Evolutionary conservation across 2,797 vertebrate genomes (phyloP), one percentile per base, ranked within the genome.

Genomic region (Poeciliopsis presidionis): DNA sequence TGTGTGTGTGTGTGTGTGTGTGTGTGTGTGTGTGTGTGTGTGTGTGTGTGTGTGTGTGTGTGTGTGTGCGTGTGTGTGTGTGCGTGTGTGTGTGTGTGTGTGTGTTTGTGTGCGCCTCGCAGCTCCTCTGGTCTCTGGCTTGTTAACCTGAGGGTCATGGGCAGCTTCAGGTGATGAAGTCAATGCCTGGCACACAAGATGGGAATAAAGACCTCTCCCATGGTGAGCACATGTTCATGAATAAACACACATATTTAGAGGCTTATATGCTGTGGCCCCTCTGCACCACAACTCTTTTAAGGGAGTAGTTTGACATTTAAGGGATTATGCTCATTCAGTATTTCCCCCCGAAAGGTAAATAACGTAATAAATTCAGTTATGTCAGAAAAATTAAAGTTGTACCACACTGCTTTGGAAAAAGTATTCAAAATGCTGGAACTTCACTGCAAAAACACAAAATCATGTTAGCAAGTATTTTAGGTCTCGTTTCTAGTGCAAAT

Each of bases 91-190:
- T 81, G 81, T 30, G 59, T 81, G 87, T 77, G 59, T 55, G 33
- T 76, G 79, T 57, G 20, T 63, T 7, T 36, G 82, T 82, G 81
- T 86, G 77, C 49, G 55, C 75, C 87, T 73, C 80, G 81, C 59
- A 80, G 86, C 88, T 90, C 81, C 87, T 84, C 87, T 90, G 91
- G 88, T 91, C 87, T 90, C 89, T 88, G 84, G 91, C 92, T 95
- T 93, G 91, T 94, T 94, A 94, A 94, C 94, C 93, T 81, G 79
- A 59, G 82, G 95, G 94, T 95, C 91, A 94, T 30, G 46, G 89
- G 90, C 92, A 90, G 92, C 90, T 91, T 92, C 88, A 92, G 91
- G 90, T 91, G 91, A 92, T 89, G 88, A 88, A 91, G 89, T 87
- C 88, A 90, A 92, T 88, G 87, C 90, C 90, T 91, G 89, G 86